phyloP scores from a whole-genome alignment of 2,888 invertebrate genomes.

The Branchellion lobata region DNA sequence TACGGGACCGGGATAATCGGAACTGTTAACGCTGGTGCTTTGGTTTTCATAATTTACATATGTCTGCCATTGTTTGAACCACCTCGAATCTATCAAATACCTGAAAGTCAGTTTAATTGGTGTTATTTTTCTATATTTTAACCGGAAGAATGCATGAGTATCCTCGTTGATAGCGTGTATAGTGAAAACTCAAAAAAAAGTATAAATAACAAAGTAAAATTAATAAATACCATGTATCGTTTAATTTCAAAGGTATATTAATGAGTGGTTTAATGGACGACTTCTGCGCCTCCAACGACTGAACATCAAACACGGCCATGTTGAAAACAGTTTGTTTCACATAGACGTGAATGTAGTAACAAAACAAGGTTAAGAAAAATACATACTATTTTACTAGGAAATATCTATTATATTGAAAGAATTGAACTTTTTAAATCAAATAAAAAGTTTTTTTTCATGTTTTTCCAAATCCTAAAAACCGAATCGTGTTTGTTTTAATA shows the following conservation, averaged over 20 bases:
- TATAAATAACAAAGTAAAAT: neutral
- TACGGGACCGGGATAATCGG: slow-evolving; percentile 52
- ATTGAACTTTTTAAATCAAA: too few relatives aligned
- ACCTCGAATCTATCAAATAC: slow-evolving; percentile 64
- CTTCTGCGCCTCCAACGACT: slow-evolving; percentile 29
- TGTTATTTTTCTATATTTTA: neutral
- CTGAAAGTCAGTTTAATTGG: slow-evolving; percentile 52
- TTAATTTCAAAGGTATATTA: slow-evolving; percentile 26
- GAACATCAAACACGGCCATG: slow-evolving; percentile 41
- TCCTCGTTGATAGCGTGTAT: neutral
- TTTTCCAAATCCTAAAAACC: too few relatives aligned
- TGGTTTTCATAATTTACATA: slow-evolving; percentile 63
- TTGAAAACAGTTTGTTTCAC: slow-evolving; percentile 24
- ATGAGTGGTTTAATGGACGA: slow-evolving; percentile 22
- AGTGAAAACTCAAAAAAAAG: neutral
- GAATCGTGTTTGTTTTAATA: too few relatives aligned
- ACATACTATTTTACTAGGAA: too few relatives aligned
- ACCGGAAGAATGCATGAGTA: slow-evolving; percentile 3
- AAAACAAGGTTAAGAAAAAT: slow-evolving; percentile 13
- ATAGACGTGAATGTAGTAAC: slow-evolving; percentile 10
- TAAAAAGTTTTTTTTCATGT: too few relatives aligned
- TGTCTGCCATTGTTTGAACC: slow-evolving; percentile 65
- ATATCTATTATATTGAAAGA: too few relatives aligned
- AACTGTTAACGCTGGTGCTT: slow-evolving; percentile 56
- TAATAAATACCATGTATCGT: slow-evolving; percentile 30